phyloP scores from a whole-genome alignment of 2,797 vertebrate species.

The Xerus rutilus region DNA sequence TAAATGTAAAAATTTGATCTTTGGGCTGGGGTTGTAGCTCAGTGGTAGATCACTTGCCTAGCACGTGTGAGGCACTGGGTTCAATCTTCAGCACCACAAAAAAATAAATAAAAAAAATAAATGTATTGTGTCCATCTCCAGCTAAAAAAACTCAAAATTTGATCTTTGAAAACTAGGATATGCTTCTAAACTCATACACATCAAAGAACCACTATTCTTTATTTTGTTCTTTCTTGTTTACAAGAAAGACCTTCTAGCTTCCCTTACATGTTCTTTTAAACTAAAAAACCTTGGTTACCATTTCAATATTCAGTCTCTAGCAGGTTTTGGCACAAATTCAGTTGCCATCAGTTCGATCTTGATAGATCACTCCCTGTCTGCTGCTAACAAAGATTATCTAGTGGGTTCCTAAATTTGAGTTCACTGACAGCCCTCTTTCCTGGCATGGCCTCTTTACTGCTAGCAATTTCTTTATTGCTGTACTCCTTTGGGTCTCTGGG shows the following conservation, averaged over 20 bases:
- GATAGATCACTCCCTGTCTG: not conserved
- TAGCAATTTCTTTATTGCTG: not conserved
- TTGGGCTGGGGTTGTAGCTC: not conserved
- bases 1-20: not conserved
- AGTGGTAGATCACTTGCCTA: no score
- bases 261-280: slow-evolving; percentile 39
- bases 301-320: slow-evolving; percentile 61
- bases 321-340: slow-evolving; percentile 64
- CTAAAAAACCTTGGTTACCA: slow-evolving; percentile 59
- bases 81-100: no score
- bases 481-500: slow-evolving; percentile 51
- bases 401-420: slow-evolving; percentile 49
- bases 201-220: not conserved
- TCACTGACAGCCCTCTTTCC: not conserved
- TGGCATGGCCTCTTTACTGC: not conserved
- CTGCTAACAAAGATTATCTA: not conserved
- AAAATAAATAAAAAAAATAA: no score
- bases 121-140: no score
- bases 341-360: slow-evolving; percentile 52
- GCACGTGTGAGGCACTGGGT: no score
- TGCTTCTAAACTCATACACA: not conserved
- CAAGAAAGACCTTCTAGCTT: slow-evolving; percentile 28
- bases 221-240: slow-evolving; percentile 41
- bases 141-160: not conserved
- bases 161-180: not conserved